Conservation (phyloP, 2,113 vertebrate genomes). For the Cryptomyrus ogoouensis region DNA sequence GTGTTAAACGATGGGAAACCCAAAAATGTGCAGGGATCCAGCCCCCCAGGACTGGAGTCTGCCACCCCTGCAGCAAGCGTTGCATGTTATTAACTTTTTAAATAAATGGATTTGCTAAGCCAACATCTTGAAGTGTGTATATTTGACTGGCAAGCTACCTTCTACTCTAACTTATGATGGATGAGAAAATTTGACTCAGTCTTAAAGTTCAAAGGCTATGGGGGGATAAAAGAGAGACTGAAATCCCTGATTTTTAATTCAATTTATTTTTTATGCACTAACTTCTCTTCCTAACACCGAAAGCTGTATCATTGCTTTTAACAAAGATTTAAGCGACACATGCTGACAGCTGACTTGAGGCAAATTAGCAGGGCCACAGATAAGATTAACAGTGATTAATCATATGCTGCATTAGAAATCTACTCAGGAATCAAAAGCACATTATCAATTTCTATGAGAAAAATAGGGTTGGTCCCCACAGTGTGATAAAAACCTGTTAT, state of each 20-base stretch:
- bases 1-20: no score
- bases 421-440: not conserved
- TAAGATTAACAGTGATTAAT: not conserved
- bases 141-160: not conserved
- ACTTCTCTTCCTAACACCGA: not conserved
- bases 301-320: not conserved
- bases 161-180: not conserved
- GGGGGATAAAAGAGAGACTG: not conserved
- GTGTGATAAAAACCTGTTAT: no score
- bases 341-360: not conserved
- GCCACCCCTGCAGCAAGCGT: not conserved
- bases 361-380: not conserved
- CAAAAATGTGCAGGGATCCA: no score
- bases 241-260: not conserved
- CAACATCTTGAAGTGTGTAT: not conserved
- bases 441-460: not conserved
- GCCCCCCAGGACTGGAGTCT: no score
- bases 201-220: not conserved
- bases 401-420: not conserved
- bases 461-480: not conserved
- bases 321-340: not conserved
- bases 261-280: not conserved
- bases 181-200: not conserved
- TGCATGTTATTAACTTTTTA: not conserved
- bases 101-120: not conserved